Evolutionary conservation across 2,888 invertebrate genomes (phyloP).

Genomic region (Lasiommata megera): DNA sequence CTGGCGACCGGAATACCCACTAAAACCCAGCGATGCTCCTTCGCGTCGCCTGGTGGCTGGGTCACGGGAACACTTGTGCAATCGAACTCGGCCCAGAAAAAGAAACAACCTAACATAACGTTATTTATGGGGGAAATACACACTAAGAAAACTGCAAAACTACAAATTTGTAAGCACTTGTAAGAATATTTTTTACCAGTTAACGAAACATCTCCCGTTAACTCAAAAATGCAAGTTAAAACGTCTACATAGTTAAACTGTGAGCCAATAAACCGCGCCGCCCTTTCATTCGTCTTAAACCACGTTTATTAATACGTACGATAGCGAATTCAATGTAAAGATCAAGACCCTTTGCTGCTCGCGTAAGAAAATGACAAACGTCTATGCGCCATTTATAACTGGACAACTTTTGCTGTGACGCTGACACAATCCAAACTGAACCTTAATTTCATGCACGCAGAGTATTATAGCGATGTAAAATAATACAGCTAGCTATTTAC

Average conservation of each 20-base stretch:
- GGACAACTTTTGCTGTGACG: conserved; percentile 39
- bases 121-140: too few relatives aligned
- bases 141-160: too few relatives aligned
- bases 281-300: neutral
- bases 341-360: conserved; percentile 70
- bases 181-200: too few relatives aligned
- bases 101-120: too few relatives aligned
- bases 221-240: too few relatives aligned
- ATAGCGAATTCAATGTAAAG: conserved; percentile 72
- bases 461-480: neutral
- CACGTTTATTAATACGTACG: conserved; percentile 19
- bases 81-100: too few relatives aligned
- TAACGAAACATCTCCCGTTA: too few relatives aligned
- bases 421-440: conserved; percentile 42
- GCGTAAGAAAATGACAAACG: conserved; percentile 63
- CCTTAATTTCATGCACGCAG: conserved; percentile 36
- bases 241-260: neutral
- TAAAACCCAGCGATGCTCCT: too few relatives aligned
- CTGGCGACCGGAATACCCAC: too few relatives aligned
- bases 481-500: conserved; percentile 38
- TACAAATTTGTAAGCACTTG: too few relatives aligned
- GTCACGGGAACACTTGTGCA: too few relatives aligned
- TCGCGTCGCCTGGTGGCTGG: too few relatives aligned
- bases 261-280: neutral
- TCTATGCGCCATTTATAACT: conserved; percentile 53